A percentile compares a stretch with the other conserved stretches of the same genome.
phyloP scores from a whole-genome alignment of 2,113 vertebrate genomes.

The Sphaerodactylus townsendi region DNA sequence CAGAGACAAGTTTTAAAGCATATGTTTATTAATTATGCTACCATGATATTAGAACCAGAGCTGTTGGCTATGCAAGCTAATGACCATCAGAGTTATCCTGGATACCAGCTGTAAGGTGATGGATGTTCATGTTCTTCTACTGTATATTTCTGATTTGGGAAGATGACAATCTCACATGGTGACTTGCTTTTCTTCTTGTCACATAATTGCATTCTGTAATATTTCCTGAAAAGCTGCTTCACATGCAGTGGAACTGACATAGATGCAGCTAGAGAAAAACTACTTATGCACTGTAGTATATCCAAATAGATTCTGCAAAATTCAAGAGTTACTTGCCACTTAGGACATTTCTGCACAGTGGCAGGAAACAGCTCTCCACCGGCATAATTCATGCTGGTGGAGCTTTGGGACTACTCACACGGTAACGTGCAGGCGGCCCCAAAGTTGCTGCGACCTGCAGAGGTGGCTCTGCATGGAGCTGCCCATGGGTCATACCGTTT shows the following conservation, averaged over 20 bases:
- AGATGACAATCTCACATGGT: not conserved
- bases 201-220: slow-evolving; percentile 25
- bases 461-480: too few species aligned
- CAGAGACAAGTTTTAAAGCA: slow-evolving; percentile 5
- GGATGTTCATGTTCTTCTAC: not conserved
- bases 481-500: too few species aligned
- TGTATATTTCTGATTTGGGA: not conserved
- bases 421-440: too few species aligned
- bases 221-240: slow-evolving; percentile 5
- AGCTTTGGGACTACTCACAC: too few species aligned
- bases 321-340: not conserved
- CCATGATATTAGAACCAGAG: slow-evolving; percentile 33
- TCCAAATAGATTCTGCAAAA: not conserved
- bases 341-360: too few species aligned
- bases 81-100: slow-evolving; percentile 16
- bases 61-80: slow-evolving; percentile 48
- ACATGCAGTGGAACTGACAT: not conserved
- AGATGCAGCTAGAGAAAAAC: not conserved
- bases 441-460: too few species aligned
- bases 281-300: too few species aligned
- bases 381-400: too few species aligned
- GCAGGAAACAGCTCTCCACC: too few species aligned
- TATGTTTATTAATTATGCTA: slow-evolving; percentile 32
- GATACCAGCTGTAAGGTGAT: not conserved
- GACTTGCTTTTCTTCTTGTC: slow-evolving; percentile 22